Evolutionary conservation across 2,888 invertebrate species (phyloP).

Genomic region (Limnephilus marmoratus): DNA sequence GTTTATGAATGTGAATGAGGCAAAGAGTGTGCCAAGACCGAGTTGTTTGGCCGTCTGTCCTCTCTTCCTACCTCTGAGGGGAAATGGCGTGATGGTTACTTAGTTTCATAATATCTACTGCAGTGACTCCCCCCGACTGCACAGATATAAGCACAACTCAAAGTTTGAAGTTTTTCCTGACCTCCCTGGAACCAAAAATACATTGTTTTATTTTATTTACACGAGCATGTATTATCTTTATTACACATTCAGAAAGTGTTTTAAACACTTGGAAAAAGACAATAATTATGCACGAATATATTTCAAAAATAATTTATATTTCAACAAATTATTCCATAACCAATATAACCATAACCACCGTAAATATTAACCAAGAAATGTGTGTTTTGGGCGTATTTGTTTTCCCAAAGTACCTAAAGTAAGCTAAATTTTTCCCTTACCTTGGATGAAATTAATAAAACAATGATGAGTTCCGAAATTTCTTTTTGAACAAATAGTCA

Average conservation of each 20-base stretch:
- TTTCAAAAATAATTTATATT: neutral
- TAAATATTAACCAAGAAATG: neutral
- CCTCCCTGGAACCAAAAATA: neutral
- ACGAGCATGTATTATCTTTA: neutral
- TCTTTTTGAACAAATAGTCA: neutral
- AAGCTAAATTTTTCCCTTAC: too few relatives aligned
- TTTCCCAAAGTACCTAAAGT: neutral
- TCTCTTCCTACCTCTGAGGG: too few relatives aligned
- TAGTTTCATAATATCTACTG: neutral
- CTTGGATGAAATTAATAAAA: neutral
- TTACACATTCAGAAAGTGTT: neutral
- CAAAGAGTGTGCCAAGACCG: too few relatives aligned
- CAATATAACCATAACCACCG: neutral
- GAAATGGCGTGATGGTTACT: too few relatives aligned
- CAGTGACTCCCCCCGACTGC: neutral
- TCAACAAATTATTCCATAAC: neutral
- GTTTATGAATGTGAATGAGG: too few relatives aligned
- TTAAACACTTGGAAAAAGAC: neutral
- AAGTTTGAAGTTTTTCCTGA: neutral
- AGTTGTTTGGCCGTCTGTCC: too few relatives aligned
- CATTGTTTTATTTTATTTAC: neutral
- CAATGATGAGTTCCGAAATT: neutral
- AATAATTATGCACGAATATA: neutral
- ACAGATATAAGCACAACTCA: neutral
- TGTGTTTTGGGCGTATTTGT: neutral